phyloP scores from a whole-genome alignment of 2,888 invertebrate species.

The Amblyteles armatorius region DNA sequence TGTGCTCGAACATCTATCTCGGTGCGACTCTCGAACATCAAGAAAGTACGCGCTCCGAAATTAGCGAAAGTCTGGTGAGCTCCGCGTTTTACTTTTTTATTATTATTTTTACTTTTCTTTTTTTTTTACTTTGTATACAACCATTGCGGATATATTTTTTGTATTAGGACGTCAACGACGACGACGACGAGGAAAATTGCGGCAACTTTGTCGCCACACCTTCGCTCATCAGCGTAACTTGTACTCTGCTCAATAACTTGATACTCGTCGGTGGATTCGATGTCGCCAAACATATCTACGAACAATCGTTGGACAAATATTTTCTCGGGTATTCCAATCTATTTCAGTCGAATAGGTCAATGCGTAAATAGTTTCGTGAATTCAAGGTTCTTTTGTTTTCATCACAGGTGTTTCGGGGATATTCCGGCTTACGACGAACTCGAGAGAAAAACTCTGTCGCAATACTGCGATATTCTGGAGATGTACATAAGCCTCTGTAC shows the following conservation, averaged over 20 bases:
- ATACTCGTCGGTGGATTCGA: constrained; percentile 83
- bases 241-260: constrained; percentile 85
- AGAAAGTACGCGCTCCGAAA: constrained; percentile 68
- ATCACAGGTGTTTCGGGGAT: constrained; percentile 82
- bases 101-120: background rate
- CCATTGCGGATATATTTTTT: background rate
- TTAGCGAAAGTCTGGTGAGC: constrained; percentile 70
- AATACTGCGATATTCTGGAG: constrained; percentile 85
- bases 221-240: constrained; percentile 84
- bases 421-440: constrained; percentile 80
- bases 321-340: constrained; percentile 83
- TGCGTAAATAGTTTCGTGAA: background rate
- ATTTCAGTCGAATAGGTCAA: constrained; percentile 57
- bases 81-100: background rate
- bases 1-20: constrained; percentile 79
- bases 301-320: constrained; percentile 85
- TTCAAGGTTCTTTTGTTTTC: constrained; percentile 34
- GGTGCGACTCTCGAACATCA: constrained; percentile 75
- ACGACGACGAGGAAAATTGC: constrained; percentile 72
- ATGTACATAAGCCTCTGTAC: constrained; percentile 85
- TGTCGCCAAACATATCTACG: constrained; percentile 83
- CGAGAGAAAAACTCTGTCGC: constrained; percentile 81
- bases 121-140: background rate
- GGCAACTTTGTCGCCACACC: constrained; percentile 84
- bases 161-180: constrained; percentile 59